Percentiles rank a stretch among this genome's conserved stretches.
These are phyloP conservation scores for Alaudala cheleensis DNA, from an alignment of 2,113 vertebrate genomes.

Conservation along the genomic window DNA sequence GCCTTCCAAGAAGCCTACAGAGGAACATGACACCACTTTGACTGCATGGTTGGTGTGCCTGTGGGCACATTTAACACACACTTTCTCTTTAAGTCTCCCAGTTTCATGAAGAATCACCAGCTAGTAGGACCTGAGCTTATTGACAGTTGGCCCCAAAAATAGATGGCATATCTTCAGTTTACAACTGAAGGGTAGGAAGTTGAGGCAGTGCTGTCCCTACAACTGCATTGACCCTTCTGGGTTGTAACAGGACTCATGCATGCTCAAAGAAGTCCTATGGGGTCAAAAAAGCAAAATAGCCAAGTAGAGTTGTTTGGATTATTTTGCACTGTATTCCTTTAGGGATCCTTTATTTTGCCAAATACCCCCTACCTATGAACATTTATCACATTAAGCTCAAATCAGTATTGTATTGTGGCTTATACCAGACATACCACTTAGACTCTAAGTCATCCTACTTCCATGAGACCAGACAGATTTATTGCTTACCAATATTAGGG, in stretches of 20 bases:
- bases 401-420: neutral
- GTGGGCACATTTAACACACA: neutral
- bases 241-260: rapidly evolving
- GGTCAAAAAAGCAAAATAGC: neutral
- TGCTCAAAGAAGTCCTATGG: neutral
- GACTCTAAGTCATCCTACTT: neutral
- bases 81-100: neutral
- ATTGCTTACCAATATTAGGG: neutral
- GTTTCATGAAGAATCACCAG: neutral
- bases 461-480: neutral
- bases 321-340: neutral
- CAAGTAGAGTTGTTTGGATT: neutral
- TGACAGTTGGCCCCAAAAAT: neutral
- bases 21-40: neutral
- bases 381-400: neutral
- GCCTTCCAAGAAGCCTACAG: neutral
- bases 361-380: neutral
- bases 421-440: neutral
- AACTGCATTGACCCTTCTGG: neutral
- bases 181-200: neutral
- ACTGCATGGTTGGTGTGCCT: neutral
- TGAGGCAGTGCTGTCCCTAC: neutral
- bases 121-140: neutral
- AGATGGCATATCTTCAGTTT: neutral
- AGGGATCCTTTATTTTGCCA: neutral